Evolutionary conservation across 2,888 invertebrate species (phyloP).

Genomic region (Caenorhabditis parvicauda): DNA sequence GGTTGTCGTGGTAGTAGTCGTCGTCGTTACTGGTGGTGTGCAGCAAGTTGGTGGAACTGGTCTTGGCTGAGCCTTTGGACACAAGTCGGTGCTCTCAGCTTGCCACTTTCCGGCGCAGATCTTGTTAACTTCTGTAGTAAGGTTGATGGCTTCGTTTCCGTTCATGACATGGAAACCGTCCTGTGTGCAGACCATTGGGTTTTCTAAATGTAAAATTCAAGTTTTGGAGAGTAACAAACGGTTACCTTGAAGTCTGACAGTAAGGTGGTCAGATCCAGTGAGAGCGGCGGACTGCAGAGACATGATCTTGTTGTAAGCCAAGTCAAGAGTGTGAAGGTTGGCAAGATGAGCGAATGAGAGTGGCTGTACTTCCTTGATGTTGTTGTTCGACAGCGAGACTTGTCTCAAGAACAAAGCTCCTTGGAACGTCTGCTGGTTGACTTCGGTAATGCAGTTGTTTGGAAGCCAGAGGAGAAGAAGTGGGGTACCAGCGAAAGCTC

Average conservation of each 20-base stretch:
- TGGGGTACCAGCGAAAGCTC: constrained; percentile 61
- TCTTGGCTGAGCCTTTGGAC: constrained; percentile 47
- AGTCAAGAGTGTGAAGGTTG: constrained; percentile 82
- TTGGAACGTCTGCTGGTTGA: constrained; percentile 57
- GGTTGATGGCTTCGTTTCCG: constrained; percentile 58
- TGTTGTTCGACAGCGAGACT: constrained; percentile 61
- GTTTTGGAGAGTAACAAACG: neutral
- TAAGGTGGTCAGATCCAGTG: constrained; percentile 54
- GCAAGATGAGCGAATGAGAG: constrained; percentile 75
- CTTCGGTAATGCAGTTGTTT: constrained; percentile 57
- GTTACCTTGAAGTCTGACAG: constrained; percentile 58
- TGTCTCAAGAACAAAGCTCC: constrained; percentile 61
- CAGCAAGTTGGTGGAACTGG: constrained; percentile 49
- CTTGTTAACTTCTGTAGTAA: constrained; percentile 58
- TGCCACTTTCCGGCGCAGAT: constrained; percentile 55
- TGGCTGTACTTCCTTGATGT: constrained; percentile 56
- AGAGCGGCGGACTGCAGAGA: constrained; percentile 50
- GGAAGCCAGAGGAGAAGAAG: constrained; percentile 62
- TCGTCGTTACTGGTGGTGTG: constrained; percentile 12
- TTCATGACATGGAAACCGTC: constrained; percentile 63
- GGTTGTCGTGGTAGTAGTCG: constrained; percentile 19
- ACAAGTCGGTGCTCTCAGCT: constrained; percentile 40
- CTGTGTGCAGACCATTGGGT: constrained; percentile 62
- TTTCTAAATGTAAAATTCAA: constrained; percentile 44
- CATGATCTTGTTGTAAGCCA: constrained; percentile 75